Percentiles rank a stretch among this genome's conserved stretches.
Conservation (phyloP, 1,140 invertebrate species). For the Heliconius congener region DNA sequence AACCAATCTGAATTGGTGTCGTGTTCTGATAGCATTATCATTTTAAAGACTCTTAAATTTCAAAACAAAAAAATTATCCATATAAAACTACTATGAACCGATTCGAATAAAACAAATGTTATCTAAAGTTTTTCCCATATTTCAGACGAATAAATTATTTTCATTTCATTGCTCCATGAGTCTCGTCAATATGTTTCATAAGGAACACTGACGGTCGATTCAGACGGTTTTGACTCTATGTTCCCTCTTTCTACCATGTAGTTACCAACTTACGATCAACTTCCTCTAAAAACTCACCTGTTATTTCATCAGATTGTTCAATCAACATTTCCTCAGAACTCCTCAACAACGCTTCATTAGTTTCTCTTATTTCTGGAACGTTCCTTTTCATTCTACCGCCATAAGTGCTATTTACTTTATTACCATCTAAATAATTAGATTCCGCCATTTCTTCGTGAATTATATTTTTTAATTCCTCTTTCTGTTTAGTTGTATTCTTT, state of each 20-base stretch:
- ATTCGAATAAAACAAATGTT: too few species aligned
- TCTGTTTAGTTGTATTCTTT: constrained; percentile 57
- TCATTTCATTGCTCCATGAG: too few species aligned
- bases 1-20: too few species aligned
- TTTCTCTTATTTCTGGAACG: constrained; percentile 49
- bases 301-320: constrained; percentile 51
- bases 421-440: constrained; percentile 55
- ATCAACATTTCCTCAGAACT: constrained; percentile 63
- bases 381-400: constrained; percentile 53
- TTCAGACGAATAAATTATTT: neutral
- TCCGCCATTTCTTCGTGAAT: constrained; percentile 55
- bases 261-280: too few species aligned
- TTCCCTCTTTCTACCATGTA: too few species aligned
- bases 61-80: too few species aligned
- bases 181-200: too few species aligned
- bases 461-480: constrained; percentile 56
- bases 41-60: too few species aligned
- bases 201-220: too few species aligned
- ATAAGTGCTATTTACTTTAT: constrained; percentile 57
- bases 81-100: too few species aligned
- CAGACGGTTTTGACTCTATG: too few species aligned
- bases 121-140: neutral
- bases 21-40: too few species aligned
- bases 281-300: constrained; percentile 42
- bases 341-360: constrained; percentile 52